A percentile compares a stretch with the other conserved stretches of the same genome.
Conservation (phyloP, 2,113 vertebrate species). For the Lonchura striata region DNA sequence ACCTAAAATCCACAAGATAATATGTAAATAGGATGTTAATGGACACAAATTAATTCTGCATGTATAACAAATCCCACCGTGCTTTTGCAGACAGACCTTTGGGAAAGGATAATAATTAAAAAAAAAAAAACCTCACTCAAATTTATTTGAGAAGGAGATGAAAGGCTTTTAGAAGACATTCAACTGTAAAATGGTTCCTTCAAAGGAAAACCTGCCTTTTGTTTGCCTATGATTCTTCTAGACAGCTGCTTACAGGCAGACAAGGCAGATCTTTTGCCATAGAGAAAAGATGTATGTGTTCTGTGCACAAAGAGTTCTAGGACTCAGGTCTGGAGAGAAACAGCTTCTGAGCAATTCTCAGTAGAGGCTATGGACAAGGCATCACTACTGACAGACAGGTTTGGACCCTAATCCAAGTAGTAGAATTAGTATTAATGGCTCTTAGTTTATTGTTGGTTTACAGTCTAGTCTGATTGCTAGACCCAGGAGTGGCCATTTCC, state of each 20-base stretch:
- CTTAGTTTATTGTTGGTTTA: not conserved
- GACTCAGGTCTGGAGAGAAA: not conserved
- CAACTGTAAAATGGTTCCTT: not conserved
- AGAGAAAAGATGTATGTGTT: not conserved
- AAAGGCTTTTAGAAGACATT: not conserved
- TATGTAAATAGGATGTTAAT: not conserved
- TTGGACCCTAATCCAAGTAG: not conserved
- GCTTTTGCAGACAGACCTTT: not conserved
- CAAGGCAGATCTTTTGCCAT: not conserved
- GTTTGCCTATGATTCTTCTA: not conserved
- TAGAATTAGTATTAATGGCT: not conserved
- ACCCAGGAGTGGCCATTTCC: not conserved
- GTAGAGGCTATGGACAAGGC: not conserved
- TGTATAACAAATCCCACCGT: not conserved
- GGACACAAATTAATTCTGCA: not conserved
- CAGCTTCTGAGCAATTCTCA: not conserved
- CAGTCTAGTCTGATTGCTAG: not conserved
- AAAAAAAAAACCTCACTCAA: not conserved
- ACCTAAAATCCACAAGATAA: not conserved
- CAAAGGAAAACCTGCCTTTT: not conserved
- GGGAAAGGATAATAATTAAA: not conserved
- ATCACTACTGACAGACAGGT: not conserved
- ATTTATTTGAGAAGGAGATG: not conserved
- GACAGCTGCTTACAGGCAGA: not conserved
- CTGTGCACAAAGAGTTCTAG: not conserved